A percentile compares a stretch with the other conserved stretches of the same genome.
Evolutionary conservation across 2,888 invertebrate species (phyloP).

Genomic region (Drosophila eohydei): DNA sequence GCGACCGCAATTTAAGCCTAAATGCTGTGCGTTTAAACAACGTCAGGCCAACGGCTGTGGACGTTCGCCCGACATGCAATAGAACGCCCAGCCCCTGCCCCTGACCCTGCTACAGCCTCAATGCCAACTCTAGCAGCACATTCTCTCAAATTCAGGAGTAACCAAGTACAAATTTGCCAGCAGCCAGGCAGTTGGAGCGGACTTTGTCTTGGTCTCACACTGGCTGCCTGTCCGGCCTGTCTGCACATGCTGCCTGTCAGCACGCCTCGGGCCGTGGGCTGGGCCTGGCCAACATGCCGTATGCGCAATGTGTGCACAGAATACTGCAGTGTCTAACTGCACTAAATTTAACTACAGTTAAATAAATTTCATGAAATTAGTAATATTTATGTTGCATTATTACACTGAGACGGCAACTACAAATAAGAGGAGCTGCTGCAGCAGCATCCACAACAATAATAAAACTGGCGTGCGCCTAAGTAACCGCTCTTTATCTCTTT

Average conservation of each 20-base stretch:
- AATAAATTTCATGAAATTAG: conserved; percentile 80
- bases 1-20: conserved; percentile 78
- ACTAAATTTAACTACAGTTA: conserved; percentile 76
- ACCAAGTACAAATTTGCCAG: conserved; percentile 67
- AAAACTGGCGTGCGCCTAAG: conserved; percentile 76
- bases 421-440: conserved; percentile 49
- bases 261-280: conserved; percentile 68
- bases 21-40: conserved; percentile 77
- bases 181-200: conserved; percentile 27
- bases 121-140: conserved; percentile 39
- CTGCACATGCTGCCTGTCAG: conserved; percentile 67
- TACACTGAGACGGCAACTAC: conserved; percentile 70
- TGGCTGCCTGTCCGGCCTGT: conserved; percentile 11
- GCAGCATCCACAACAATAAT: conserved; percentile 38
- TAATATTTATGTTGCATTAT: conserved; percentile 78
- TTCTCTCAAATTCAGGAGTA: conserved; percentile 60
- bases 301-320: conserved; percentile 66
- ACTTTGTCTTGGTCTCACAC: conserved; percentile 22
- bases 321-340: conserved; percentile 53
- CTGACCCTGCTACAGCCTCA: conserved; percentile 5
- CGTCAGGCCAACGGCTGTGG: conserved; percentile 52
- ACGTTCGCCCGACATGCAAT: conserved; percentile 54
- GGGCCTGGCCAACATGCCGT: conserved; percentile 54
- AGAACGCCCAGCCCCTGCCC: conserved; percentile 18
- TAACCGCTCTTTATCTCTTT: conserved; percentile 80